Percentiles rank a stretch among this genome's conserved stretches.
Conservation (phyloP, 1,140 invertebrate genomes). For the Bombus pascuorum region DNA sequence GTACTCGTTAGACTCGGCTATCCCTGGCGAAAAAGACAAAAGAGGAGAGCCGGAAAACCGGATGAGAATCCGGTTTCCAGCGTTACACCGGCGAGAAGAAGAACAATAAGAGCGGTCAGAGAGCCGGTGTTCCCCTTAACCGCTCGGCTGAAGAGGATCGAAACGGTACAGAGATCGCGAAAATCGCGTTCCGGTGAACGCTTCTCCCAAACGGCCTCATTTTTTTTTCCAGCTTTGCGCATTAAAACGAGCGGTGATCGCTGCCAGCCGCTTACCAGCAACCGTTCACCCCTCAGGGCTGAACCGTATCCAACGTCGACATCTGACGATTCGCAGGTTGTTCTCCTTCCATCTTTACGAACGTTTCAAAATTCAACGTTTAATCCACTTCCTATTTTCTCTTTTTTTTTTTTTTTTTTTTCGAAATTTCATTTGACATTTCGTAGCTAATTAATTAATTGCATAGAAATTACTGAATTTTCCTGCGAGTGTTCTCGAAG, state of each 20-base stretch:
- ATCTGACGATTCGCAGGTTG: not conserved
- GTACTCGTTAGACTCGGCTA: slow-evolving; percentile 7
- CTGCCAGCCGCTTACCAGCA: not conserved
- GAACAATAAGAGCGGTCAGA: slow-evolving; percentile 38
- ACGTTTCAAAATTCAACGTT: not conserved
- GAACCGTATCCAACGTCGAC: not conserved
- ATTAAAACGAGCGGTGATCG: slow-evolving; percentile 40
- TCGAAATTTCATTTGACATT: not conserved
- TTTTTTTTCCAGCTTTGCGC: slow-evolving; percentile 28
- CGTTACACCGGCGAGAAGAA: slow-evolving; percentile 5
- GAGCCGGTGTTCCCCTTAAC: slow-evolving; percentile 25
- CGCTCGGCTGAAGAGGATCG: not conserved
- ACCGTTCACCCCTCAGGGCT: not conserved
- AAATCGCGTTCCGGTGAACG: slow-evolving; percentile 39
- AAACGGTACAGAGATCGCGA: slow-evolving; percentile 33
- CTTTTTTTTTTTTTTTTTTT: not conserved
- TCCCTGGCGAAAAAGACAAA: slow-evolving; percentile 31
- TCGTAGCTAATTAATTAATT: not conserved
- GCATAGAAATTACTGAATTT: not conserved
- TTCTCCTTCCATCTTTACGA: not conserved
- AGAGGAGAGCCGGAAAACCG: slow-evolving; percentile 24
- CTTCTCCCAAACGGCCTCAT: slow-evolving; percentile 35
- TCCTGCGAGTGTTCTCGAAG: not conserved
- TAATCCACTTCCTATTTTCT: not conserved
- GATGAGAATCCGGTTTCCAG: slow-evolving; percentile 26